Percentiles rank a stretch among this genome's conserved stretches.
Evolutionary conservation across 2,113 vertebrate genomes (phyloP).

Genomic region (Cacatua alba): DNA sequence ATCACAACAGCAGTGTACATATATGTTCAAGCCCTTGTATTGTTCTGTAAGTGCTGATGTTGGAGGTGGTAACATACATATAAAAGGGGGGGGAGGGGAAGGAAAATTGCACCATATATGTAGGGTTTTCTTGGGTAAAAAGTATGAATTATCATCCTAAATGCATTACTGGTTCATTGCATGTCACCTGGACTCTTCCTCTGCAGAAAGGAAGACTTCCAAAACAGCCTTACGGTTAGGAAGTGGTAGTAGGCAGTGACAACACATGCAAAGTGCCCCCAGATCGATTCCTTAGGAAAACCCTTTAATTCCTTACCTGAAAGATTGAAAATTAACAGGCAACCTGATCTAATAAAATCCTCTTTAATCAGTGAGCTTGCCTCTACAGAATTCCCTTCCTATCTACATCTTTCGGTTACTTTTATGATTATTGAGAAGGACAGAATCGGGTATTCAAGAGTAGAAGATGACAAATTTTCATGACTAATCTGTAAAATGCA

Average conservation of each 20-base stretch:
- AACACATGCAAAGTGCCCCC: not conserved
- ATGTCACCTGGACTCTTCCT: not conserved
- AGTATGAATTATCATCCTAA: not conserved
- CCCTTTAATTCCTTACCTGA: not conserved
- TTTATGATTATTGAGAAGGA: not conserved
- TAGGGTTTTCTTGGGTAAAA: not conserved
- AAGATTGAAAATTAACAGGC: not conserved
- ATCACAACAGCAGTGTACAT: not conserved
- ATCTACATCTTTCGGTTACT: not conserved
- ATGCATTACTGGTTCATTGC: not conserved
- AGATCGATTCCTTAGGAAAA: not conserved
- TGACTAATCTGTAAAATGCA: not conserved
- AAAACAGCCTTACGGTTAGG: not conserved
- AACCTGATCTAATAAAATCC: not conserved
- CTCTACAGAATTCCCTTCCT: not conserved
- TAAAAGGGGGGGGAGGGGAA: not conserved
- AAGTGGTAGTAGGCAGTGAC: not conserved
- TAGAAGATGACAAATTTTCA: not conserved
- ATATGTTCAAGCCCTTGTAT: not conserved
- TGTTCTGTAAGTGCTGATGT: not conserved
- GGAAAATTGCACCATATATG: not conserved
- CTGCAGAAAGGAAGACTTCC: not conserved
- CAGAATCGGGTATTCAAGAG: not conserved
- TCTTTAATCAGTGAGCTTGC: not conserved
- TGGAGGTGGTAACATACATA: not conserved